phyloP scores from a whole-genome alignment of 2,113 vertebrate genomes.

The Toxotes jaculatrix region DNA sequence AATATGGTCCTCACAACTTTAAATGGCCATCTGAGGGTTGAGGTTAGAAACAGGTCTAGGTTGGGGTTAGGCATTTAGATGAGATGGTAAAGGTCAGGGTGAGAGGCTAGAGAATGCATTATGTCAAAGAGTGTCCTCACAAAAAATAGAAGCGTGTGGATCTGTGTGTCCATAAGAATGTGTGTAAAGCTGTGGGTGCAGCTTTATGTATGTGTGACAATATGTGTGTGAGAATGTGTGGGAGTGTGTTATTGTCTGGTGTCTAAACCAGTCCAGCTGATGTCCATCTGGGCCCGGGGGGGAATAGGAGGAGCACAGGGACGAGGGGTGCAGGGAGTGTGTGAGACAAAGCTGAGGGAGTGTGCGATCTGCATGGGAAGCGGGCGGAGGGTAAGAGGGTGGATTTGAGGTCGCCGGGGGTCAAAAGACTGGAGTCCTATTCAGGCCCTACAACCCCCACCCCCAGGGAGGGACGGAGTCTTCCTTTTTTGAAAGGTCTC shows the following conservation, averaged over 20 bases:
- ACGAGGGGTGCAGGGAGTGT: slow-evolving; percentile 39
- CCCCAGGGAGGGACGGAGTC: background rate
- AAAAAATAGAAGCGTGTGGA: background rate
- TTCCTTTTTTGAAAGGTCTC: slow-evolving; percentile 5
- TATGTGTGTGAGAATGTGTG: slow-evolving; percentile 46
- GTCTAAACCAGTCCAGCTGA: slow-evolving; percentile 65
- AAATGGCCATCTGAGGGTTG: too few relatives aligned
- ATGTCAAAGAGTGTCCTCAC: too few relatives aligned
- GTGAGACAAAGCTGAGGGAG: slow-evolving; percentile 59
- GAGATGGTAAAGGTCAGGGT: too few relatives aligned
- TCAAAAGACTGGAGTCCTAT: slow-evolving; percentile 51
- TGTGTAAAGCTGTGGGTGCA: background rate
- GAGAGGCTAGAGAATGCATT: background rate
- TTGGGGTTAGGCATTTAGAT: too few relatives aligned
- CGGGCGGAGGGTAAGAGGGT: slow-evolving; percentile 17
- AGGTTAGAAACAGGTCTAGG: too few relatives aligned
- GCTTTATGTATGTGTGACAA: slow-evolving; percentile 39
- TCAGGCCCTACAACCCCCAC: background rate
- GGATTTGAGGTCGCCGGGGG: slow-evolving; percentile 42
- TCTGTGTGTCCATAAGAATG: slow-evolving; percentile 26
- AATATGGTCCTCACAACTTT: too few relatives aligned
- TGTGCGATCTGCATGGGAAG: slow-evolving; percentile 45
- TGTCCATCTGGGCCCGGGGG: slow-evolving; percentile 67
- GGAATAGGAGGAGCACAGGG: slow-evolving; percentile 55
- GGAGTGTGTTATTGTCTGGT: slow-evolving; percentile 60